These are phyloP conservation scores for Incurvaria masculella DNA, from an alignment of 2,888 invertebrate genomes.

Conservation along the genomic window DNA sequence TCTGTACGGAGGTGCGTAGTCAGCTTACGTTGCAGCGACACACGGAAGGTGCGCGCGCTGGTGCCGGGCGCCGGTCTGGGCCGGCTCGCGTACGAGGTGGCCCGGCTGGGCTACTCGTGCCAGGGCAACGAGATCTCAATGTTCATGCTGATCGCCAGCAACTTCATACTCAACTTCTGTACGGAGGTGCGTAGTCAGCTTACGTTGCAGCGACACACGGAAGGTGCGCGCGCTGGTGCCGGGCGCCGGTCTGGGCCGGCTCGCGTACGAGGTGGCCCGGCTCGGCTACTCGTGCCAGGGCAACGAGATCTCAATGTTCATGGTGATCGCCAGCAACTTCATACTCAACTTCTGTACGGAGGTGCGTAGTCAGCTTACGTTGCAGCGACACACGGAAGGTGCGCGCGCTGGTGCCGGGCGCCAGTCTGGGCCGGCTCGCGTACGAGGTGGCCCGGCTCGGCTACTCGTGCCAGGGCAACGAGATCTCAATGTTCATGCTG, in stretches of 20 bases:
- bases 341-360: too few relatives aligned
- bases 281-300: slow-evolving; percentile 92
- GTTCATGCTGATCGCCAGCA: slow-evolving; percentile 96
- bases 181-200: too few relatives aligned
- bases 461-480: slow-evolving; percentile 94
- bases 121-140: slow-evolving; percentile 98
- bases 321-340: slow-evolving; percentile 96
- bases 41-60: slow-evolving; percentile 65
- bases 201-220: slow-evolving; percentile 34
- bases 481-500: slow-evolving; percentile 97
- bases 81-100: slow-evolving; percentile 91
- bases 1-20: too few relatives aligned
- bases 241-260: slow-evolving; percentile 92
- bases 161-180: slow-evolving; percentile 96
- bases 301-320: slow-evolving; percentile 97
- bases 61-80: slow-evolving; percentile 98
- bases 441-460: slow-evolving; percentile 91
- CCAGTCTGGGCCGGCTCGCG: slow-evolving; percentile 92
- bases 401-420: slow-evolving; percentile 89
- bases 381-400: slow-evolving; percentile 51
- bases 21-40: slow-evolving; percentile 29
- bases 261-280: slow-evolving; percentile 91
- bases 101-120: slow-evolving; percentile 83
- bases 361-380: too few relatives aligned
- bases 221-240: slow-evolving; percentile 83